Evolutionary conservation across 2,113 vertebrate species (phyloP), one percentile per base, ranked within the genome.

Genomic region (Pseudorhombus dupliciocellatus): DNA sequence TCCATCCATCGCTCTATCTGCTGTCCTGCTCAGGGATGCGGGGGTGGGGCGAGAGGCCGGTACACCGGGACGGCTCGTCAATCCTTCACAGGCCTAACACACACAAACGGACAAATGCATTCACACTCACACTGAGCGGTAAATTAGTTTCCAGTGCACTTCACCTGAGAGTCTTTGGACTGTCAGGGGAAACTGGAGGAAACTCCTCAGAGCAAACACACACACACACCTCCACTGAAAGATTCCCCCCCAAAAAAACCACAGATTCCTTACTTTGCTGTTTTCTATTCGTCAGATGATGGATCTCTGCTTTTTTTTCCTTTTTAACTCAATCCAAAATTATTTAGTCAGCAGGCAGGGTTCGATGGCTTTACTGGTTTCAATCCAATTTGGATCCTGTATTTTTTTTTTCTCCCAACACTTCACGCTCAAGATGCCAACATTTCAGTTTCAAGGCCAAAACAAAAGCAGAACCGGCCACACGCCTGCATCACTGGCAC

Each of bases 1-100:
- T 11, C 31, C 31, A 42, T 67, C 70, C 10, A 42, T 70, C 66
- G n/a, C 37, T 66, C 51, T 50, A 75, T 66, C 66, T 66, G 31
- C 52, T 64, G 18, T 37, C 24, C 34, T 42, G 34, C 26, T 66
- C 30, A 76, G 34, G 68, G 76, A 56, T 16, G 3, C 7, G 7
- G 2, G 18, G 51, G 58, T 0, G n/a, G 62, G 26, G n/a, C 3
- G 7, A 57, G 77, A 74, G 16, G 48, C 20, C 51, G 21, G 10
- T 28, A 24, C 53, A 58, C 2, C 25, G 63, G 24, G 63, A 55
- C 51, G 59, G 21, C 28, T 55, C 4, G 21, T 82, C 56, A 70
- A 70, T 78, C 66, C 11, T 31, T 72, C 22, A 20, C 54, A 71
- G 34, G 34, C 10, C 68, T 22, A 9, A 59, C 34, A 73, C 50